Evolutionary conservation across 1,140 invertebrate species (phyloP).

Genomic region (Geopemphigus sp.): DNA sequence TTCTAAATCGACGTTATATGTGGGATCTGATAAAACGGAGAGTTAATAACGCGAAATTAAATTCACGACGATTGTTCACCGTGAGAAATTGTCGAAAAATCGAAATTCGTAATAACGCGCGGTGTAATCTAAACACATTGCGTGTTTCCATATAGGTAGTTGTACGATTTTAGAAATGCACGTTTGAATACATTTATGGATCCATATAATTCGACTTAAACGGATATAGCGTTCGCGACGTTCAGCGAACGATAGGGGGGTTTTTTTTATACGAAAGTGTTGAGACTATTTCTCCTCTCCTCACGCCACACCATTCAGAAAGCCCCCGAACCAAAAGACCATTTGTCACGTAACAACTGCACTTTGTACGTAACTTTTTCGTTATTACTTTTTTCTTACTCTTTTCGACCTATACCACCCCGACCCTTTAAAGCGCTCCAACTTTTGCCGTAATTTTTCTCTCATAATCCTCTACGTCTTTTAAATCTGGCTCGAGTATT

Average conservation of each 20-base stretch:
- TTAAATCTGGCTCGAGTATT: constrained; percentile 10
- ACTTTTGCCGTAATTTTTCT: constrained; percentile 46
- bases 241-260: neutral
- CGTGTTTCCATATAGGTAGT: neutral
- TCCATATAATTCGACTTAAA: too few relatives aligned
- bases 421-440: neutral
- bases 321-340: constrained; percentile 9
- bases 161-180: too few relatives aligned
- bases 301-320: too few relatives aligned
- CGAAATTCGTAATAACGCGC: too few relatives aligned
- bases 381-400: constrained; percentile 34
- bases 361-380: constrained; percentile 48
- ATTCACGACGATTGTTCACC: neutral
- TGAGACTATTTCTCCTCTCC: neutral
- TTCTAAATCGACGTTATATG: neutral
- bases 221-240: too few relatives aligned
- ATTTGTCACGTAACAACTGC: constrained; percentile 48
- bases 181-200: too few relatives aligned
- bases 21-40: neutral
- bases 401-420: neutral
- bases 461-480: constrained; percentile 27
- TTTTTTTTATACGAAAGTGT: neutral
- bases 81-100: neutral
- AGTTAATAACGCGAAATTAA: constrained; percentile 11
- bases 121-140: neutral